Evolutionary conservation across 2,888 invertebrate species (phyloP).

Genomic region (Xanthostigma xanthostigma): DNA sequence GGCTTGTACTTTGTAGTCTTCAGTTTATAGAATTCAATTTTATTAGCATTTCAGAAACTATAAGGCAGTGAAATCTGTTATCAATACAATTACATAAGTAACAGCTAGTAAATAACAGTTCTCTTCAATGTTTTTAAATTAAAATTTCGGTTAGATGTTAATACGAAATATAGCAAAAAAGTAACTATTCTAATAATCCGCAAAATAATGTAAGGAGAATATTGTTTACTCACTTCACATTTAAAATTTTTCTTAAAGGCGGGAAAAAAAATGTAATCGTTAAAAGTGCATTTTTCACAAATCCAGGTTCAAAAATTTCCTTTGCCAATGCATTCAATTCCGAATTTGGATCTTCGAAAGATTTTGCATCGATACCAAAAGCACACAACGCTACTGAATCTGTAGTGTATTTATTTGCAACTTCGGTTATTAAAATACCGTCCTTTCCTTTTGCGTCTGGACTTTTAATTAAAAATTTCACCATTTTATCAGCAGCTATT

Average conservation of each 20-base stretch:
- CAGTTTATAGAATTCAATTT: too few relatives aligned
- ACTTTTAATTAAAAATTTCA: conserved; percentile 22
- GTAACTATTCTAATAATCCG: too few relatives aligned
- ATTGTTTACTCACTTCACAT: conserved; percentile 8
- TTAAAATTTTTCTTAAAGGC: conserved; percentile 13
- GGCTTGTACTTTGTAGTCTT: too few relatives aligned
- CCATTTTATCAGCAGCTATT: conserved; percentile 26
- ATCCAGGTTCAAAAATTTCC: conserved; percentile 19
- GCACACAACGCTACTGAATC: conserved; percentile 27
- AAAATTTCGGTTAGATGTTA: too few relatives aligned
- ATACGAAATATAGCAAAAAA: too few relatives aligned
- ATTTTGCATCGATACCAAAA: conserved; percentile 23
- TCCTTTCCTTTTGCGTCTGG: conserved; percentile 15
- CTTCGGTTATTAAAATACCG: conserved; percentile 25
- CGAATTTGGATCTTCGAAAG: conserved; percentile 19
- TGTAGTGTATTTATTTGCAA: conserved; percentile 22
- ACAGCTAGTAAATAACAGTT: too few relatives aligned
- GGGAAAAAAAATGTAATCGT: conserved; percentile 19
- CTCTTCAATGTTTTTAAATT: too few relatives aligned
- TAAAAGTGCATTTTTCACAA: background rate
- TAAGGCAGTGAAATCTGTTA: too few relatives aligned
- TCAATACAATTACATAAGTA: too few relatives aligned
- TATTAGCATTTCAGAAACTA: too few relatives aligned
- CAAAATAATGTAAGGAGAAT: background rate
- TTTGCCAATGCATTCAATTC: conserved; percentile 21